Evolutionary conservation across 2,797 vertebrate species (phyloP).

Genomic region (Hemitrygon akajei): DNA sequence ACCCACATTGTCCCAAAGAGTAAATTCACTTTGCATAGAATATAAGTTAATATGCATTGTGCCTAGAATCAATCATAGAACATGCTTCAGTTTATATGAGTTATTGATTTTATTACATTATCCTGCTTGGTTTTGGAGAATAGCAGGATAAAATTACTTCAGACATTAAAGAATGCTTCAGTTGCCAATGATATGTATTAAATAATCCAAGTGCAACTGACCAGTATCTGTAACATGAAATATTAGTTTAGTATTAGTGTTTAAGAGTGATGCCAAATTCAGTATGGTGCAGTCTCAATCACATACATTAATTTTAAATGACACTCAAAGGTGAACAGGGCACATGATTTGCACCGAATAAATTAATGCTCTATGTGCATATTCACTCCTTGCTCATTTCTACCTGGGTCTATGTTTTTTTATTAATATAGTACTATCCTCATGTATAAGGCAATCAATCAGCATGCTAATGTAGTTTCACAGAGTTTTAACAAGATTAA

Average conservation of each 20-base stretch:
- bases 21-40: background rate
- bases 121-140: background rate
- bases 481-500: slow-evolving; percentile 38
- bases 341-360: slow-evolving; percentile 28
- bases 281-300: background rate
- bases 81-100: background rate
- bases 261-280: slow-evolving; percentile 24
- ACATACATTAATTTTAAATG: slow-evolving; percentile 29
- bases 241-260: slow-evolving; percentile 19
- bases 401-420: slow-evolving; percentile 34
- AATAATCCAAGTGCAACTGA: background rate
- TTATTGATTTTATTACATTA: slow-evolving; percentile 1
- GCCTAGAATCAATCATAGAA: background rate
- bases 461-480: slow-evolving; percentile 35
- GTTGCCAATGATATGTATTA: background rate
- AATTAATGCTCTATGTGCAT: slow-evolving; percentile 34
- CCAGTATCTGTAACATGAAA: background rate
- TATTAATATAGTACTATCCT: slow-evolving; percentile 30
- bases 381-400: slow-evolving; percentile 34
- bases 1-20: background rate
- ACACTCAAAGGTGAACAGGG: slow-evolving; percentile 32
- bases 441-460: slow-evolving; percentile 37
- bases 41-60: background rate
- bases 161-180: background rate
- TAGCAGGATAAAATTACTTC: background rate